These are phyloP conservation scores for Drosophila hydei DNA, from an alignment of 1,140 invertebrate species.

Conservation along the genomic window DNA sequence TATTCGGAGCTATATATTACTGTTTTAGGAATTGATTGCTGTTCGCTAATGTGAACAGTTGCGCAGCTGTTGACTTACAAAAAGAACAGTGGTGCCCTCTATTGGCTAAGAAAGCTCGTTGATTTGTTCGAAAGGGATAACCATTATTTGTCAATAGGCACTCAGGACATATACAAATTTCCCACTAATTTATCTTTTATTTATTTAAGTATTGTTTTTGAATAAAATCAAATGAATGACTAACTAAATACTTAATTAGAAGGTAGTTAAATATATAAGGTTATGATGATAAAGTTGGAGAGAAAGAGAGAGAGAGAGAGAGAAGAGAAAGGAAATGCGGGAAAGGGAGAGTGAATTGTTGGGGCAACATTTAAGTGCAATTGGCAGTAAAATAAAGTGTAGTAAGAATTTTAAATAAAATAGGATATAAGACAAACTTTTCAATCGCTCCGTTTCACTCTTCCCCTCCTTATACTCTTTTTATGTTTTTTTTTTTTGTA, in stretches of 20 bases:
- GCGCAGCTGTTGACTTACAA: constrained; percentile 22
- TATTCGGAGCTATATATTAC: no score
- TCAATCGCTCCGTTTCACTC: neutral
- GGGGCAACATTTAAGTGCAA: neutral
- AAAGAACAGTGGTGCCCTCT: constrained; percentile 12
- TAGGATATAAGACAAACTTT: neutral
- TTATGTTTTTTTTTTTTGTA: constrained; percentile 18
- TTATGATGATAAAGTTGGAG: no score
- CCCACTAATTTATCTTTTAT: neutral
- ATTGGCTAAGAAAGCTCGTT: neutral
- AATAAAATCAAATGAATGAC: no score
- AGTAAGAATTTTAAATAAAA: constrained; percentile 2
- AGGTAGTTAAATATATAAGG: no score
- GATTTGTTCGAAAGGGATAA: no score
- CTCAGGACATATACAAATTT: neutral
- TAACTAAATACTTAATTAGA: no score
- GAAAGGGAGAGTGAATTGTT: no score
- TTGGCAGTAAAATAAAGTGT: neutral
- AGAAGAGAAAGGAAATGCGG: no score
- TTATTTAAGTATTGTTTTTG: constrained; percentile 2
- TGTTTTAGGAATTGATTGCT: neutral
- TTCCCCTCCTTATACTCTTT: constrained; percentile 6
- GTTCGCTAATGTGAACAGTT: constrained; percentile 32
- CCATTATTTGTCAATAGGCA: no score
- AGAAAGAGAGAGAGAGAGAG: no score